Percentiles rank a stretch among this genome's conserved stretches.
Conservation (phyloP, 2,797 vertebrate species). For the Nyctibius grandis region DNA sequence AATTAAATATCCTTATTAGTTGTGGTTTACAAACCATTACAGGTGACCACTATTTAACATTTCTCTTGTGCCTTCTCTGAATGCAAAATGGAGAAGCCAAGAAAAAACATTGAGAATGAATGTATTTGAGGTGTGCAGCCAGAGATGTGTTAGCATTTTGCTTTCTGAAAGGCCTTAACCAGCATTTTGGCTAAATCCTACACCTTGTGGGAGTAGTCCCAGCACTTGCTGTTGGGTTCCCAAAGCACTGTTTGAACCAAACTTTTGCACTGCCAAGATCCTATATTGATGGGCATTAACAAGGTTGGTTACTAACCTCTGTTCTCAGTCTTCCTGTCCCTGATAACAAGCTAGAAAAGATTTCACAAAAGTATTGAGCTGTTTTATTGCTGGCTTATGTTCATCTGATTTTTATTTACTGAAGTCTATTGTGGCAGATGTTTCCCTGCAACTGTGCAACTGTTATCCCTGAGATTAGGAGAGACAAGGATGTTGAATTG, state of each 20-base stretch:
- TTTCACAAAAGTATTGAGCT: not conserved
- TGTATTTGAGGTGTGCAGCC: rapidly evolving
- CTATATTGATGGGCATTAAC: rapidly evolving
- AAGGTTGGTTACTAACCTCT: not conserved
- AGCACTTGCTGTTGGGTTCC: not conserved
- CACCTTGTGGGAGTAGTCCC: not conserved
- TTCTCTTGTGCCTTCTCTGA: not conserved
- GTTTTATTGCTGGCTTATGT: rapidly evolving
- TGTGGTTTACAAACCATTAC: not conserved
- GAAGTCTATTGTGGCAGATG: not conserved
- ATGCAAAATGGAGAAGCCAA: not conserved
- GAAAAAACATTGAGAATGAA: not conserved
- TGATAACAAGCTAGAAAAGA: not conserved
- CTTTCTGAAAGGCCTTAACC: not conserved
- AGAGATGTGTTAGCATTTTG: not conserved
- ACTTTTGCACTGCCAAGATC: not conserved
- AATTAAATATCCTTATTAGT: not conserved
- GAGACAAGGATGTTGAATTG: not conserved
- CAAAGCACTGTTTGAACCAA: not conserved
- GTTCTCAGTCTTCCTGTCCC: not conserved
- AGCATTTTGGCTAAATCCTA: not conserved
- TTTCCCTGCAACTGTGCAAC: not conserved
- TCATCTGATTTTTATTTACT: not conserved
- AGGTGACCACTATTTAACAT: not conserved
- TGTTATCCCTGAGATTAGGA: rapidly evolving